Evolutionary conservation across 2,113 vertebrate genomes (phyloP).

Genomic region (Pardalotus punctatus): DNA sequence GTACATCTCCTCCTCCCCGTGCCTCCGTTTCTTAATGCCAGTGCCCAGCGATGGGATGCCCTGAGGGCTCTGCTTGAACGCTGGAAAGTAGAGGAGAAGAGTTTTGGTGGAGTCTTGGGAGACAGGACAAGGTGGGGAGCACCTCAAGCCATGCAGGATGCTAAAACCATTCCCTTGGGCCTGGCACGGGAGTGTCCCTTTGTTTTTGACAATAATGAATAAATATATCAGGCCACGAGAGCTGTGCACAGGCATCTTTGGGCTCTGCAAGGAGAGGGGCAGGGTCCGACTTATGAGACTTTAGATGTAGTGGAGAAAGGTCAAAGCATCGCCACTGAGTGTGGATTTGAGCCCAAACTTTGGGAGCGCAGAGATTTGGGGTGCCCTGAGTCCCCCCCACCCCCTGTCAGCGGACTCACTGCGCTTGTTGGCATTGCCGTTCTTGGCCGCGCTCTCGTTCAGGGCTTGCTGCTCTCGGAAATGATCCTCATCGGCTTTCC

Average conservation of each 20-base stretch:
- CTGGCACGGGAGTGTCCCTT: neutral
- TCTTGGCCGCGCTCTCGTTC: conserved; percentile 87
- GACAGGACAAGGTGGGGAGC: neutral
- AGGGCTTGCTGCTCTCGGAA: conserved; percentile 93
- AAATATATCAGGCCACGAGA: accelerated
- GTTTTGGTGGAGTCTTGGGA: accelerated
- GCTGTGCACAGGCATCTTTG: neutral
- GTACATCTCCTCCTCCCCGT: conserved; percentile 92
- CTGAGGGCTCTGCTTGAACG: conserved; percentile 91
- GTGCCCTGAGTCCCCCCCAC: neutral
- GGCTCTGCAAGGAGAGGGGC: neutral
- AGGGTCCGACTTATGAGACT: accelerated
- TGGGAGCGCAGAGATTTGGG: accelerated
- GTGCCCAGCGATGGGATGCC: conserved; percentile 82
- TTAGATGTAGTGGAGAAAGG: neutral
- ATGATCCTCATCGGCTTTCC: conserved; percentile 96
- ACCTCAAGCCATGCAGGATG: neutral
- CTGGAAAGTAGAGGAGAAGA: conserved; percentile 60
- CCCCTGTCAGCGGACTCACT: neutral
- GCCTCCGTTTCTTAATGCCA: conserved; percentile 87
- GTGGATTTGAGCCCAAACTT: neutral
- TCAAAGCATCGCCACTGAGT: neutral
- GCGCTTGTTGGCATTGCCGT: conserved; percentile 80
- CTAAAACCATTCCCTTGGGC: neutral
- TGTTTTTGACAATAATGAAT: neutral